Evolutionary conservation across 2,113 vertebrate genomes (phyloP), one percentile per base, ranked within the genome.

Genomic region (Phyllopteryx taeniolatus): DNA sequence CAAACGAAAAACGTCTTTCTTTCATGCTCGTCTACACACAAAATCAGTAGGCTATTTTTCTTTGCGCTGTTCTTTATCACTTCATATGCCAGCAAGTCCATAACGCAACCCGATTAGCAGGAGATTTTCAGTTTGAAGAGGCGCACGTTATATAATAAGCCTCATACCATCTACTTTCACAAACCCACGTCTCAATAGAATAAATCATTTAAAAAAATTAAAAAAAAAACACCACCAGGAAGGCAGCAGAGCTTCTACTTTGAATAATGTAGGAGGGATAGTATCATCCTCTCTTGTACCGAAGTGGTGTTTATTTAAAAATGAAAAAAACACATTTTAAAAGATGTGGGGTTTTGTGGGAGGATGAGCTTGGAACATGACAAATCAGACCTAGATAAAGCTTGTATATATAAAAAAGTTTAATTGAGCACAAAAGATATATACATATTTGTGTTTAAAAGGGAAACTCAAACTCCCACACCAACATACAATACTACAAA

Each of bases 141-240:
- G 46, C 85, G 76, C 68, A 75, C 73, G 78, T 90, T 89, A 86
- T 68, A 72, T 88, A 90, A 72, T 88, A 90, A 89, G 80, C 60
- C 33, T 72, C 67, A 46, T 70, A 59, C 72, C 22, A 71, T 79
- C 75, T 74, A 22, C 85, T 79, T 81, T 77, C 57, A 33, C 57
- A 75, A 89, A 74, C 73, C 83, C 80, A 83, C 83, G 63, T 76
- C 71, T 67, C 31, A 10, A 68, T 76, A 49, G 33, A 69, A 74
- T 78, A 31, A 72, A 79, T 39, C 35, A 39, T 5, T 5, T 39
- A 59, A 12, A 27, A 57, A 59, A n/a, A n/a, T n/a, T n/a, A n/a
- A n/a, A 59, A 31, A 59, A 13, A 12, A 12, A 86, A 77, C 27
- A 60, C 6, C 1, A 49, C 2, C 35, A 63, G 51, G 54, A 35